phyloP scores from a whole-genome alignment of 1,140 invertebrate species.

The Oreohelix idahoensis region DNA sequence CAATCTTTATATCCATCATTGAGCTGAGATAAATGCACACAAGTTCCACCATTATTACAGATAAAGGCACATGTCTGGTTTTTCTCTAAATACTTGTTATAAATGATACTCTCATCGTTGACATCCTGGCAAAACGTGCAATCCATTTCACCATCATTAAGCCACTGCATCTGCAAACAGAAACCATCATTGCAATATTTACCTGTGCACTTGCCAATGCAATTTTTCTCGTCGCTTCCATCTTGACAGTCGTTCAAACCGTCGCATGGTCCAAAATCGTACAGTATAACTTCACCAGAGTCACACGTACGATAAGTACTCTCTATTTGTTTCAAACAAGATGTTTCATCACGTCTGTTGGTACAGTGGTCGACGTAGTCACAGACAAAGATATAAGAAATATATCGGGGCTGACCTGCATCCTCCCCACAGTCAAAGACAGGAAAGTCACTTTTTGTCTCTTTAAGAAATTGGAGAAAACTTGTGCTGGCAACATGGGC shows the following conservation, averaged over 20 bases:
- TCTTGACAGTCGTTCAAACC: no score
- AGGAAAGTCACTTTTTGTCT: not conserved
- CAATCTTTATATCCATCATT: not conserved
- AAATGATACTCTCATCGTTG: not conserved
- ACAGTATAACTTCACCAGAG: no score
- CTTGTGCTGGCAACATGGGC: not conserved
- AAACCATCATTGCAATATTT: not conserved
- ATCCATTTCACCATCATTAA: not conserved
- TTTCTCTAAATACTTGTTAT: not conserved
- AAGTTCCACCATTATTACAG: not conserved
- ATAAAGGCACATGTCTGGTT: not conserved
- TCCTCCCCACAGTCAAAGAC: not conserved
- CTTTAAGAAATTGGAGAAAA: not conserved
- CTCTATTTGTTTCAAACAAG: not conserved
- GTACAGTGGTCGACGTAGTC: not conserved
- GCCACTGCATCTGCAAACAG: not conserved
- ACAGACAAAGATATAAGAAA: not conserved
- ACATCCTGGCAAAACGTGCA: not conserved
- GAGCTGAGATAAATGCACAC: not conserved
- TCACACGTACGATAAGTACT: no score
- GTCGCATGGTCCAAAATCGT: no score
- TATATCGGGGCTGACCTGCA: not conserved
- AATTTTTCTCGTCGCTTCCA: no score
- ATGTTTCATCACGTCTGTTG: not conserved
- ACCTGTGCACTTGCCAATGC: not conserved